Conservation (phyloP, 35 echinoderm and acorn worm genomes). For the Patiria miniata region DNA sequence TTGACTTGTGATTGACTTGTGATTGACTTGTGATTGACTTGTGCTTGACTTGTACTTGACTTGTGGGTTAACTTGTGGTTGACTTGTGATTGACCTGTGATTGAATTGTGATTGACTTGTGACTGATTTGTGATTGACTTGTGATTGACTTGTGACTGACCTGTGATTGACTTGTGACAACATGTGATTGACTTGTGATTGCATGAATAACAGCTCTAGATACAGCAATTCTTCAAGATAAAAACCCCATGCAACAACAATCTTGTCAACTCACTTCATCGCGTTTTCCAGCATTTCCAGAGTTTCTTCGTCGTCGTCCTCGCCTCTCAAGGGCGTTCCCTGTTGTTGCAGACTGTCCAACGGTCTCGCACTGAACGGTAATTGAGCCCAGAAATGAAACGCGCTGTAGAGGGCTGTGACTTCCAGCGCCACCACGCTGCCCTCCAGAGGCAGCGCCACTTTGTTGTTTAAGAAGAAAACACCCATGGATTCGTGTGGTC, state of each 20-base stretch:
- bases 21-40: too few species aligned
- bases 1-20: too few species aligned
- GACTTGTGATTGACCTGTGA: too few species aligned
- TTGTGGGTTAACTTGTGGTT: too few species aligned
- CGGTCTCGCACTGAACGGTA: conserved; percentile 61
- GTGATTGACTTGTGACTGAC: too few species aligned
- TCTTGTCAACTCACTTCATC: conserved; percentile 66
- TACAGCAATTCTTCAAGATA: too few species aligned
- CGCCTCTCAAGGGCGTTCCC: neutral
- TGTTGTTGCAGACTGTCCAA: conserved; percentile 61
- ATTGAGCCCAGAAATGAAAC: conserved; percentile 91
- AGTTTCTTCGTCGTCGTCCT: conserved; percentile 76
- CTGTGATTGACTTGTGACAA: too few species aligned
- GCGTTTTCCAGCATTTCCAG: conserved; percentile 65
- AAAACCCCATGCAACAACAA: neutral
- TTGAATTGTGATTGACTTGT: too few species aligned
- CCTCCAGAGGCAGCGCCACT: conserved; percentile 29
- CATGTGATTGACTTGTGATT: too few species aligned
- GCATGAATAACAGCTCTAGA: too few species aligned
- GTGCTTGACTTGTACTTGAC: too few species aligned
- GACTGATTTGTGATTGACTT: too few species aligned
- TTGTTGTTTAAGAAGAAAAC: conserved; percentile 64
- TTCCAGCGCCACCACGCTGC: conserved; percentile 68
- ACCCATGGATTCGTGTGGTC: conserved; percentile 37
- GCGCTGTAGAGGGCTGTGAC: conserved; percentile 69